Conservation (phyloP, 2,888 invertebrate genomes). For the Caradrina clavipalpis region DNA sequence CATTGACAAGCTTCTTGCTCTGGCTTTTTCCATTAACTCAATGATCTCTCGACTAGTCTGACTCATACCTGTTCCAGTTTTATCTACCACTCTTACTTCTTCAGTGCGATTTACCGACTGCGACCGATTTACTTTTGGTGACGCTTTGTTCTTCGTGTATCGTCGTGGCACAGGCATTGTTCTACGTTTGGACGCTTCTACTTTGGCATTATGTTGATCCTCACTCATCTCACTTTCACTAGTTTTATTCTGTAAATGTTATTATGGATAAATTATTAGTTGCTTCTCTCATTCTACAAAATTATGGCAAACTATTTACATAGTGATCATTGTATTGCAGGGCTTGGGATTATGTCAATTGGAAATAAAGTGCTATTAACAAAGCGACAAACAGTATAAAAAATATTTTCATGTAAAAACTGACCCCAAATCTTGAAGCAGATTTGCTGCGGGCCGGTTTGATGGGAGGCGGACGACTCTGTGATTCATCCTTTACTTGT, state of each 20-base stretch:
- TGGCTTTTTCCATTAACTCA: constrained; percentile 87
- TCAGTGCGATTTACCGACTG: constrained; percentile 90
- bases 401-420: constrained; percentile 85
- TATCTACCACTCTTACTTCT: constrained; percentile 77
- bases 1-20: constrained; percentile 88
- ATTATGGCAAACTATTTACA: constrained; percentile 75
- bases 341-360: constrained; percentile 73
- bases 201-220: constrained; percentile 78
- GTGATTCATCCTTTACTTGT: constrained; percentile 77
- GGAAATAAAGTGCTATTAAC: constrained; percentile 84
- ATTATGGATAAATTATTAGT: constrained; percentile 82
- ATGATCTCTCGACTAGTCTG: constrained; percentile 88
- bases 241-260: constrained; percentile 90
- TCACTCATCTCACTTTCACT: constrained; percentile 91
- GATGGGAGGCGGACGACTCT: constrained; percentile 82
- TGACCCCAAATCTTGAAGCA: constrained; percentile 88
- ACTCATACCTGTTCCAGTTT: constrained; percentile 84
- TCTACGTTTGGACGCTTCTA: constrained; percentile 79
- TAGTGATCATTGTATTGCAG: constrained; percentile 65
- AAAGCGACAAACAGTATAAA: constrained; percentile 83
- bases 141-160: constrained; percentile 82
- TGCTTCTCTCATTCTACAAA: constrained; percentile 73
- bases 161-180: constrained; percentile 84
- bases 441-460: constrained; percentile 90
- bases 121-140: constrained; percentile 88